Evolutionary conservation across 1,140 invertebrate genomes (phyloP).

Genomic region (Phenacoccus solenopsis): DNA sequence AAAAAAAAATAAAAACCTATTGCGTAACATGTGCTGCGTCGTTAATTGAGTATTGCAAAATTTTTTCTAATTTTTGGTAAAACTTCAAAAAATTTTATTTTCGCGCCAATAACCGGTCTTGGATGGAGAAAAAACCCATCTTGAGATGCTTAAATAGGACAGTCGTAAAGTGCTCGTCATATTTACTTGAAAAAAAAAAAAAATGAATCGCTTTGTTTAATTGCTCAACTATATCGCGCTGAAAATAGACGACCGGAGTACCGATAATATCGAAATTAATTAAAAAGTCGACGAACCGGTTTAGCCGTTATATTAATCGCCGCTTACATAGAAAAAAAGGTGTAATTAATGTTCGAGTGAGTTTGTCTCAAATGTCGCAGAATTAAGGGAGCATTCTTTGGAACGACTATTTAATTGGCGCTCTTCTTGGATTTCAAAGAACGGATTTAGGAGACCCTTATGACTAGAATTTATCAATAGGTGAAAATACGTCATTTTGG

Average conservation of each 20-base stretch:
- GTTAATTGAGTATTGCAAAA: background rate
- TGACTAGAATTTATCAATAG: too few species aligned
- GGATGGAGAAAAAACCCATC: too few species aligned
- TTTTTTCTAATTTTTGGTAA: background rate
- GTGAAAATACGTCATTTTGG: too few species aligned
- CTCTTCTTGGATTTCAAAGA: too few species aligned
- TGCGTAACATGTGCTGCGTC: background rate
- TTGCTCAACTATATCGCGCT: background rate
- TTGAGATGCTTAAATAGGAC: background rate
- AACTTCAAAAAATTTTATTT: background rate
- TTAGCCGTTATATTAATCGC: background rate
- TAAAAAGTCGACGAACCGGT: background rate
- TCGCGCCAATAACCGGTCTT: background rate
- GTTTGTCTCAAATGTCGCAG: constrained; percentile 1
- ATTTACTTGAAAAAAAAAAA: too few species aligned
- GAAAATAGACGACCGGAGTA: background rate
- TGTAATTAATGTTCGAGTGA: background rate
- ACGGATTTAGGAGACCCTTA: background rate
- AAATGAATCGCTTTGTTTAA: too few species aligned
- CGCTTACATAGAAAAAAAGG: background rate
- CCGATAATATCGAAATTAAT: background rate
- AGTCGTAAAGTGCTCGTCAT: background rate
- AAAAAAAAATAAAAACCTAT: background rate
- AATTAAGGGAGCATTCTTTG: background rate
- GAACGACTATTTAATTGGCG: background rate